Conservation (phyloP, 2,888 invertebrate genomes). For the Euphydryas editha region DNA sequence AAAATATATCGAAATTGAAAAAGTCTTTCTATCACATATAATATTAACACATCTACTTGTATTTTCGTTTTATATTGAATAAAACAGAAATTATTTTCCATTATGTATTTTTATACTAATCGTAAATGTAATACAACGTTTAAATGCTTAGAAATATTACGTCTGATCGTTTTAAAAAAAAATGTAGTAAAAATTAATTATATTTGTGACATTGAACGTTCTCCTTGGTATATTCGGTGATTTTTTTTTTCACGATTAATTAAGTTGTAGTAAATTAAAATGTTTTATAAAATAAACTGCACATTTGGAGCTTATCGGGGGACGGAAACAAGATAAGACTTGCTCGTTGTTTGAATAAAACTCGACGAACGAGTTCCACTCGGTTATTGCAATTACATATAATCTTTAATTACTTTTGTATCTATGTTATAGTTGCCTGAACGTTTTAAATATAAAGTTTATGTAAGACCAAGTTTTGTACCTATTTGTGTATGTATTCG, state of each 20-base stretch:
- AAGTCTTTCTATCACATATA: too few relatives aligned
- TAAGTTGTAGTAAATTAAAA: constrained; percentile 10
- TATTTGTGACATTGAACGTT: constrained; percentile 6
- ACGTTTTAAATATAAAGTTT: background rate
- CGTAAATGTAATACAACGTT: too few relatives aligned
- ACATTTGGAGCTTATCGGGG: constrained; percentile 3
- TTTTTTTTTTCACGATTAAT: background rate
- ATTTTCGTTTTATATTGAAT: too few relatives aligned
- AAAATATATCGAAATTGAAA: too few relatives aligned
- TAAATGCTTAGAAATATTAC: too few relatives aligned
- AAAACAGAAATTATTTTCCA: too few relatives aligned
- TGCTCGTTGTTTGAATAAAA: constrained; percentile 20
- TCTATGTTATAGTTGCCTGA: constrained; percentile 20
- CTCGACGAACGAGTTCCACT: constrained; percentile 21
- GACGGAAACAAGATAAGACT: constrained; percentile 25
- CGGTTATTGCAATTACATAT: constrained; percentile 24
- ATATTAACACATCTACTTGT: too few relatives aligned
- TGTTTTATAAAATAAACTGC: constrained; percentile 6
- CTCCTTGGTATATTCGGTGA: background rate
- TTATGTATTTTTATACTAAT: too few relatives aligned
- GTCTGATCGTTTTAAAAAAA: background rate
- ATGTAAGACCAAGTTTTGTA: background rate
- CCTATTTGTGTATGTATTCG: background rate
- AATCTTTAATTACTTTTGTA: constrained; percentile 24
- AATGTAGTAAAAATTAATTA: background rate